A percentile compares a stretch with the other conserved stretches of the same genome.
phyloP scores from a whole-genome alignment of 2,113 vertebrate genomes.

The Ochotona princeps region DNA sequence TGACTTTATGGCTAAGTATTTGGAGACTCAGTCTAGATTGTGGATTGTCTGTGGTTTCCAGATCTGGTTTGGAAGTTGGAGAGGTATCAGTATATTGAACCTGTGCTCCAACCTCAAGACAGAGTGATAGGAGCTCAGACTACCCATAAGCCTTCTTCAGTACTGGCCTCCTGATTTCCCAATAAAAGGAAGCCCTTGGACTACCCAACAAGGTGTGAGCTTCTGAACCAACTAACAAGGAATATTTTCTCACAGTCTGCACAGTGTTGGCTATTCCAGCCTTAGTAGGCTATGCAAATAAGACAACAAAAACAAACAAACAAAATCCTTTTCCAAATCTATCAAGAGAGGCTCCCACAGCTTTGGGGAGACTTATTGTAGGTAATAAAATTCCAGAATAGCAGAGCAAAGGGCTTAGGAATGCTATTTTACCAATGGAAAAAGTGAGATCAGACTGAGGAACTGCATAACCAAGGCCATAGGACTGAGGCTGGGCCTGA shows the following conservation, averaged over 20 bases:
- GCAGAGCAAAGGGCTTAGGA: neutral
- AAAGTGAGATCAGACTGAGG: neutral
- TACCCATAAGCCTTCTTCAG: neutral
- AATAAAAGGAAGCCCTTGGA: neutral
- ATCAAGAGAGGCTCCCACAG: neutral
- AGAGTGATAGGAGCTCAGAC: neutral
- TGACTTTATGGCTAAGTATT: neutral
- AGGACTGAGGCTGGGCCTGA: neutral
- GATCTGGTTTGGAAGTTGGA: neutral
- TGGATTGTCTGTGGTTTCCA: neutral
- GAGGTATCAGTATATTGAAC: neutral
- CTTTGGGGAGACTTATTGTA: neutral
- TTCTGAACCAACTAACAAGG: neutral
- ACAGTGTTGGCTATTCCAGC: fast-evolving
- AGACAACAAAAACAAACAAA: neutral
- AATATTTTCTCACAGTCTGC: neutral
- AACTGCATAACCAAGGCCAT: neutral
- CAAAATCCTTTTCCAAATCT: neutral
- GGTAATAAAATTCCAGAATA: neutral
- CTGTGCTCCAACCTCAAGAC: neutral
- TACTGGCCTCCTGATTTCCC: neutral
- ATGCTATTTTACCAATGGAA: neutral
- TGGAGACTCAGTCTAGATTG: neutral
- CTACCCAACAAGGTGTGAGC: fast-evolving
- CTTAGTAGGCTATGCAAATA: neutral